These are phyloP conservation scores for Redunca redunca DNA, from an alignment of 2,113 vertebrate genomes.

Conservation along the genomic window DNA sequence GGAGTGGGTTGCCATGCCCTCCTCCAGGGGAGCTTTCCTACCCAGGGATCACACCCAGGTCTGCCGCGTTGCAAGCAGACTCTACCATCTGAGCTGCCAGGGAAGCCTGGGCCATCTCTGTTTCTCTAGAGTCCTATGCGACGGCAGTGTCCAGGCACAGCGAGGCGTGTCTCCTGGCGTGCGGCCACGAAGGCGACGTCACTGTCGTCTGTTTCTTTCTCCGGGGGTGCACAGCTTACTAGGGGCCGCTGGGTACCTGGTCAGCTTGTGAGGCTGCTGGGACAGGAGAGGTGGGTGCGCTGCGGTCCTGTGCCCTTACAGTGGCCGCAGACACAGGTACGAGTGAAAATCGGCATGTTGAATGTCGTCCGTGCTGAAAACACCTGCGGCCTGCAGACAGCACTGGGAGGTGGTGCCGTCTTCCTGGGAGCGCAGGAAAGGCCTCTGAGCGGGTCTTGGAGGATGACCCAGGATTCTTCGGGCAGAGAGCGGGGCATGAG, in stretches of 20 bases:
- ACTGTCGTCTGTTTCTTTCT: background rate
- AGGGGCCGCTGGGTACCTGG: background rate
- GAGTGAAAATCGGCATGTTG: background rate
- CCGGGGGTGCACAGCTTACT: background rate
- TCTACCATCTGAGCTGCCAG: background rate
- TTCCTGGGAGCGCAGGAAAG: background rate
- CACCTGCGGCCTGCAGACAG: background rate
- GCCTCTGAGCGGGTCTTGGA: background rate
- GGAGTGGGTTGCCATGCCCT: background rate
- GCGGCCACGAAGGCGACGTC: background rate
- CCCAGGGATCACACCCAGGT: background rate
- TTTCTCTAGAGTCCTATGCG: background rate
- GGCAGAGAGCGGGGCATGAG: background rate
- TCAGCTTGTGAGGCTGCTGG: background rate
- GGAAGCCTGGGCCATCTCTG: background rate
- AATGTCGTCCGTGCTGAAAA: too few relatives aligned
- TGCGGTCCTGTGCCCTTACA: background rate
- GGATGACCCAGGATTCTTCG: background rate
- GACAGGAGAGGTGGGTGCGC: background rate
- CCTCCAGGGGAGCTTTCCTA: background rate
- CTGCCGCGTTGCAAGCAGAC: background rate
- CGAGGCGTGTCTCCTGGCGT: rapidly evolving
- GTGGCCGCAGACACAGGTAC: background rate
- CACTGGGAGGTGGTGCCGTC: background rate
- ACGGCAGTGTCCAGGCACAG: background rate